A percentile compares a stretch with the other conserved stretches of the same genome.
Evolutionary conservation across 1,140 invertebrate genomes (phyloP).

Genomic region (Sesamia nonagrioides): DNA sequence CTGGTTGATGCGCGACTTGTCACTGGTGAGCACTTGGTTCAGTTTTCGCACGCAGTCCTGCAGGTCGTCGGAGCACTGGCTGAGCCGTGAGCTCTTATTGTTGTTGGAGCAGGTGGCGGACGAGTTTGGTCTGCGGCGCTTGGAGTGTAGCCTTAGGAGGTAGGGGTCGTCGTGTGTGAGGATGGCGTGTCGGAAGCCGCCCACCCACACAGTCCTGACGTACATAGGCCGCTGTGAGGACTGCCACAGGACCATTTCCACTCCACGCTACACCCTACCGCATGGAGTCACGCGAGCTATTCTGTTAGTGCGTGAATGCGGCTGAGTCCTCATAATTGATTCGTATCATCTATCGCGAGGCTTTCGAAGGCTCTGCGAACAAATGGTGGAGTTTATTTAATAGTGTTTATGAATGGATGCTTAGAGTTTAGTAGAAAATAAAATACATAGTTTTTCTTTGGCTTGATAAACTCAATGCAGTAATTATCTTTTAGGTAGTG

Average conservation of each 20-base stretch:
- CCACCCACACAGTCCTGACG: constrained; percentile 91
- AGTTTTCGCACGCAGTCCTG: constrained; percentile 70
- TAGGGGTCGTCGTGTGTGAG: constrained; percentile 90
- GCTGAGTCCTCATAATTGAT: constrained; percentile 71
- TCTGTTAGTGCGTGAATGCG: constrained; percentile 61
- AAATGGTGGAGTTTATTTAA: constrained; percentile 45
- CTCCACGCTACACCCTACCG: constrained; percentile 55
- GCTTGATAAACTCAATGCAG: neutral
- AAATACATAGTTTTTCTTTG: neutral
- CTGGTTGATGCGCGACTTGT: constrained; percentile 55
- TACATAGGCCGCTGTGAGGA: constrained; percentile 91
- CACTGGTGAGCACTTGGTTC: constrained; percentile 70
- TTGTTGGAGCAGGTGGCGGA: constrained; percentile 64
- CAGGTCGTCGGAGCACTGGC: constrained; percentile 58
- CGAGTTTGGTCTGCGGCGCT: constrained; percentile 70
- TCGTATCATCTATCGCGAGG: constrained; percentile 57
- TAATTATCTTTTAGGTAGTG: too few species aligned
- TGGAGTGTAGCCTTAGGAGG: constrained; percentile 68
- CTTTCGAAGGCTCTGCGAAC: constrained; percentile 60
- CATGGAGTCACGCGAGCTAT: constrained; percentile 61
- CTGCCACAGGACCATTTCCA: constrained; percentile 89
- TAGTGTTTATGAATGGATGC: constrained; percentile 25
- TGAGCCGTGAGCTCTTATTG: constrained; percentile 59
- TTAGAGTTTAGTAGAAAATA: neutral
- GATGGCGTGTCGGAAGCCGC: constrained; percentile 91